Evolutionary conservation across 1,140 invertebrate species (phyloP).

Genomic region (Periplaneta americana): DNA sequence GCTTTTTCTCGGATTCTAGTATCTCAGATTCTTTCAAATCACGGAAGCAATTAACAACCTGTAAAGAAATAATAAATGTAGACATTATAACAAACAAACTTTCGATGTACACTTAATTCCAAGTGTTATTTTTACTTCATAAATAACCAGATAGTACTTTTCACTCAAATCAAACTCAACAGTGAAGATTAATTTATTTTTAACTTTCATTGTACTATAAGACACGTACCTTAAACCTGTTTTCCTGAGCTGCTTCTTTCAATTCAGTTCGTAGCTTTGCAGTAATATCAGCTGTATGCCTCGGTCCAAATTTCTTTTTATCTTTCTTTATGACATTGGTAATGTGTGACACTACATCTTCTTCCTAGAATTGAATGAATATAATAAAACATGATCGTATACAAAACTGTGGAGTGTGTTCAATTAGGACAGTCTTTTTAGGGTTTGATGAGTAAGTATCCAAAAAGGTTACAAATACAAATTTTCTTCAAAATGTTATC

Average conservation of each 20-base stretch:
- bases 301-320: not conserved
- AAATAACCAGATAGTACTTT: no score
- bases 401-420: no score
- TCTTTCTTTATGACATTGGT: not conserved
- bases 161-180: no score
- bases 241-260: not conserved
- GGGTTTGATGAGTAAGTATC: no score
- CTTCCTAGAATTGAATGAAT: not conserved
- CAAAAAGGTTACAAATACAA: no score
- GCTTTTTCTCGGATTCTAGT: not conserved
- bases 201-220: no score
- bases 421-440: no score
- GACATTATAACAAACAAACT: not conserved
- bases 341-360: not conserved
- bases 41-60: conserved; percentile 7
- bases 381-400: no score
- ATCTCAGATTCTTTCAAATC: not conserved
- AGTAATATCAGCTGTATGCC: not conserved
- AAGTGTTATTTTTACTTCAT: no score
- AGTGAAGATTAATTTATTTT: no score
- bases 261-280: not conserved
- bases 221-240: not conserved
- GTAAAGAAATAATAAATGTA: not conserved
- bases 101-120: not conserved
- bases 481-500: no score